Percentiles rank a stretch among this genome's conserved stretches.
These are phyloP conservation scores for Stenurella melanura DNA, from an alignment of 2,888 invertebrate species.

Conservation along the genomic window DNA sequence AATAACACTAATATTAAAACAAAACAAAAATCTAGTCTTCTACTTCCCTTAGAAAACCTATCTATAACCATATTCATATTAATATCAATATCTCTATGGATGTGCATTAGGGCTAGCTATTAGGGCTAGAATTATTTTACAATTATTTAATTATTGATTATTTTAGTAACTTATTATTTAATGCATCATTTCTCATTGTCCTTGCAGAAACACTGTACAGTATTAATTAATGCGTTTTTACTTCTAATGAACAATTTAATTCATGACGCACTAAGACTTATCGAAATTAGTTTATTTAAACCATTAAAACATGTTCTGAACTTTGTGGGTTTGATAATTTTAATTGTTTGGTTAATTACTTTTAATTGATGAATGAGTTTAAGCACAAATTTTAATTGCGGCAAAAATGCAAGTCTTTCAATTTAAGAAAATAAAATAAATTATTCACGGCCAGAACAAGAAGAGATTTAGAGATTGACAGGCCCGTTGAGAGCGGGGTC, in stretches of 20 bases:
- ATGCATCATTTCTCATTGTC: neutral
- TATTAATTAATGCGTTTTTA: constrained; percentile 5
- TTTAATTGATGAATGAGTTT: constrained; percentile 53
- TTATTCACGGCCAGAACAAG: neutral
- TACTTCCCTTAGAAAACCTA: too few species aligned
- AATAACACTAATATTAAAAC: too few species aligned
- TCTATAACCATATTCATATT: too few species aligned
- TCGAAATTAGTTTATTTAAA: constrained; percentile 28
- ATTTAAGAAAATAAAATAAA: neutral
- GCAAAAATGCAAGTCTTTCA: constrained; percentile 27
- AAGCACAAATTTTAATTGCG: constrained; percentile 52
- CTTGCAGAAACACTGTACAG: neutral
- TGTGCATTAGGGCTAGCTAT: too few species aligned
- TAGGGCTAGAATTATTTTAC: too few species aligned
- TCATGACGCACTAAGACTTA: constrained; percentile 28
- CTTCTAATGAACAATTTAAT: constrained; percentile 18
- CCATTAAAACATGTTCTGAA: constrained; percentile 5
- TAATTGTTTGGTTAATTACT: constrained; percentile 49
- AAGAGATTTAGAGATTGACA: too few species aligned
- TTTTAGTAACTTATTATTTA: neutral
- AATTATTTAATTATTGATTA: too few species aligned
- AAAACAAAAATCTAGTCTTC: too few species aligned
- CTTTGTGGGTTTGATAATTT: constrained; percentile 35
- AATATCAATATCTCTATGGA: too few species aligned
- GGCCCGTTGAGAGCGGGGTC: too few species aligned